Evolutionary conservation across 2,113 vertebrate species (phyloP), one percentile per base, ranked within the genome.

Genomic region (Chaetura pelagica): DNA sequence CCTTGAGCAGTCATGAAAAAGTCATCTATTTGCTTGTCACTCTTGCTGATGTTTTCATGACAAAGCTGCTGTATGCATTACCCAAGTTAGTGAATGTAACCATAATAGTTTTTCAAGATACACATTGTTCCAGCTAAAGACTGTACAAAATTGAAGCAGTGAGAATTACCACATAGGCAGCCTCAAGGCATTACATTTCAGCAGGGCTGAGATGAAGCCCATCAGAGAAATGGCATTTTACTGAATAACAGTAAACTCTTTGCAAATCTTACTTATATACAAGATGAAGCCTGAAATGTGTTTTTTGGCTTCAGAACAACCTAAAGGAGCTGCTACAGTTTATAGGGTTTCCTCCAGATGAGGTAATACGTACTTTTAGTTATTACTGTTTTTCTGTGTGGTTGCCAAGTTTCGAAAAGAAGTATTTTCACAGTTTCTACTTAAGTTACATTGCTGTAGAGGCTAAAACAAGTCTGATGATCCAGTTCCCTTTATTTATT

Each of bases 201-300:
- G 40, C 26, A 51, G 29, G 26, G 29, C 40, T 87, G 55, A 95
- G 46, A 82, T 19, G 8, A 52, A 85, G 54, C 35, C 52, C 73
- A 38, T 90, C 46, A 85, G 30, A 91, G 17, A 89, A 94, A 92
- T 32, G 58, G 20, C 68, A 91, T 94, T 96, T 96, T 49, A 89
- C 91, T 64, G 48, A 92, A 26, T 44, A 94, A 63, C 26, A 89
- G 54, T 30, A 89, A 95, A 94, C 17, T 67, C 81, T 68, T 59
- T 51, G 76, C 52, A 62, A 59, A 86, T 89, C 52, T 89, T 84
- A 84, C 62, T 92, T 66, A 64, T 15, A 69, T 3, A 77, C 26
- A 89, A 69, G n/a, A 94, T 66, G n/a, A 96, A 94, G 85, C 57
- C 42, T 84, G 88, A 97, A 97, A 87, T 84, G 67, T 76, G 75